Evolutionary conservation across 2,113 vertebrate genomes (phyloP).

Genomic region (Ctenodactylus gundi): DNA sequence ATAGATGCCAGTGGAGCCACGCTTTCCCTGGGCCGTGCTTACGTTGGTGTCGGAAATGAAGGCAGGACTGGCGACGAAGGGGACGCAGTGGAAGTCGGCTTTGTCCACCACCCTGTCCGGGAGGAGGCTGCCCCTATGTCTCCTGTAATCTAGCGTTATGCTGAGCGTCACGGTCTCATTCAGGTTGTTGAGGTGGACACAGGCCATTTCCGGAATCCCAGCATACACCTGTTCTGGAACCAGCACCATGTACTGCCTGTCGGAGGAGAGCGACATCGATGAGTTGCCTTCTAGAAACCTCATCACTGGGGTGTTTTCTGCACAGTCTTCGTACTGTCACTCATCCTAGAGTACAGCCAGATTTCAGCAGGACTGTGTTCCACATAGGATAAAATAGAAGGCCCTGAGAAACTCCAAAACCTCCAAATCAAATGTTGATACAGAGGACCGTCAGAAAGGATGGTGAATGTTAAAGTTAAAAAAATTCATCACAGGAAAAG

Average conservation of each 20-base stretch:
- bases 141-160: constrained; percentile 19
- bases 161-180: constrained; percentile 80
- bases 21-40: not conserved
- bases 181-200: constrained; percentile 79
- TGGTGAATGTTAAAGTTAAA: no score
- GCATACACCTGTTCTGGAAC: constrained; percentile 58
- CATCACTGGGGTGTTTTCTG: not conserved
- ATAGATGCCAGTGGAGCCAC: not conserved
- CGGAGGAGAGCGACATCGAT: not conserved
- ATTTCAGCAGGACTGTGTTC: not conserved
- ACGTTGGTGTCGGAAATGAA: no score
- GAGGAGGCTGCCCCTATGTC: constrained; percentile 67
- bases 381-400: not conserved
- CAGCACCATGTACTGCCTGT: constrained; percentile 80
- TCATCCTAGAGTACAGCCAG: not conserved
- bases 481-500: no score
- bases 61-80: constrained; percentile 71
- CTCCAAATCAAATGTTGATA: not conserved
- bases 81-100: constrained; percentile 14
- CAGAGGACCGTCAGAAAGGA: no score
- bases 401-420: not conserved
- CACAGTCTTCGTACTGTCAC: not conserved
- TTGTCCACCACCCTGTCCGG: not conserved
- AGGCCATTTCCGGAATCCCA: constrained; percentile 73
- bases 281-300: not conserved